These are phyloP conservation scores for Gasterosteus aculeatus DNA, from an alignment of 2,113 vertebrate genomes.

Conservation along the genomic window DNA sequence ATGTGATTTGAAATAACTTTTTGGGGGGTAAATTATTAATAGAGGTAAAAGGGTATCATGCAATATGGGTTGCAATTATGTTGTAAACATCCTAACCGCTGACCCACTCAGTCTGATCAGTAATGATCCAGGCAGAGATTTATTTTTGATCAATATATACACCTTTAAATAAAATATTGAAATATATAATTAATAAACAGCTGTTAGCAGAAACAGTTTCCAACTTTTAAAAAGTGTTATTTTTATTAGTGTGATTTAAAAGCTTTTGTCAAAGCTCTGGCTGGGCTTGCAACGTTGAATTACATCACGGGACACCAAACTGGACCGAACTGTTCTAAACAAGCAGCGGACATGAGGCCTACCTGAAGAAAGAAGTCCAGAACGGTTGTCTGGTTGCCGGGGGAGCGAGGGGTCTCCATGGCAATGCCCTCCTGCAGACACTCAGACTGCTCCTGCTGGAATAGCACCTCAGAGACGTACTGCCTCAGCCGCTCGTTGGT, in stretches of 20 bases:
- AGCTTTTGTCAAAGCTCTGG: conserved; percentile 1
- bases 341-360: conserved; percentile 18
- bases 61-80: not conserved
- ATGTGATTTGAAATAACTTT: conserved; percentile 2
- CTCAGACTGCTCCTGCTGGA: conserved; percentile 91
- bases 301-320: conserved; percentile 14
- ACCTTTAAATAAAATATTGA: not conserved
- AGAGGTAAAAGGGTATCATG: not conserved
- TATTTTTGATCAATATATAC: not conserved
- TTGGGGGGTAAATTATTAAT: not conserved
- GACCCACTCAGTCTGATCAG: not conserved
- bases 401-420: conserved; percentile 89
- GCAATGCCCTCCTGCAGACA: conserved; percentile 92
- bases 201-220: not conserved
- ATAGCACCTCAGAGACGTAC: conserved; percentile 90
- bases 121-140: not conserved
- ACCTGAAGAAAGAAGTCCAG: conserved; percentile 98
- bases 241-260: not conserved
- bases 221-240: not conserved
- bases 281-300: not conserved
- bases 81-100: not conserved
- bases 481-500: conserved; percentile 93
- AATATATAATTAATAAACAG: not conserved
- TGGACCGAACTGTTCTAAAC: conserved; percentile 18
- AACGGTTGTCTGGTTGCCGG: conserved; percentile 84